Conservation (phyloP, 2,113 vertebrate genomes). For the Globicephala melas region DNA sequence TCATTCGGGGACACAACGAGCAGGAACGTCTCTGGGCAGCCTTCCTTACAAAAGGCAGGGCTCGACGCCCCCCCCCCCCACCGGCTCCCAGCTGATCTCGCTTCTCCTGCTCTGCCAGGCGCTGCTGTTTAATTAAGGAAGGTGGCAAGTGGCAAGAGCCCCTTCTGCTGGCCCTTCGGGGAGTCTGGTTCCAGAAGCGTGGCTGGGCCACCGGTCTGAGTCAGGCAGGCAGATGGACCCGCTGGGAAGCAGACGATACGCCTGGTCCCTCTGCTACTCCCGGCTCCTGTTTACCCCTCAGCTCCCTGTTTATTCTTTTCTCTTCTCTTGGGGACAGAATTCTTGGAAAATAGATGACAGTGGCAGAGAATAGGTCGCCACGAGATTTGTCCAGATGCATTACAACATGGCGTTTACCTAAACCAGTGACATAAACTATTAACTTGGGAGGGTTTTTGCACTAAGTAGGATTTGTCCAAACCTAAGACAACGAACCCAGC, state of each 20-base stretch:
- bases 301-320: neutral
- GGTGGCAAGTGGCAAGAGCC: neutral
- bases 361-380: rapidly evolving
- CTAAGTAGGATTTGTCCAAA: neutral
- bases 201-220: neutral
- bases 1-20: neutral
- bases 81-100: too few relatives aligned
- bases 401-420: neutral
- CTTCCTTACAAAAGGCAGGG: neutral
- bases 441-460: neutral
- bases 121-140: neutral
- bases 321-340: neutral
- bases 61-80: rapidly evolving
- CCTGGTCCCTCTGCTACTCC: neutral
- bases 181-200: neutral
- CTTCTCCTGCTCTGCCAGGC: neutral
- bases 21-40: too few relatives aligned
- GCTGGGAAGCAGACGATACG: rapidly evolving
- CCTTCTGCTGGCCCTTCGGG: neutral
- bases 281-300: rapidly evolving
- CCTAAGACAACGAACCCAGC: neutral
- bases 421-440: neutral
- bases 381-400: too few relatives aligned
- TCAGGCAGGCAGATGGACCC: neutral
- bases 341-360: neutral